Base-by-base conservation (phyloP, 1,140 invertebrate species). In the Drosophila micromelanica region DNA sequence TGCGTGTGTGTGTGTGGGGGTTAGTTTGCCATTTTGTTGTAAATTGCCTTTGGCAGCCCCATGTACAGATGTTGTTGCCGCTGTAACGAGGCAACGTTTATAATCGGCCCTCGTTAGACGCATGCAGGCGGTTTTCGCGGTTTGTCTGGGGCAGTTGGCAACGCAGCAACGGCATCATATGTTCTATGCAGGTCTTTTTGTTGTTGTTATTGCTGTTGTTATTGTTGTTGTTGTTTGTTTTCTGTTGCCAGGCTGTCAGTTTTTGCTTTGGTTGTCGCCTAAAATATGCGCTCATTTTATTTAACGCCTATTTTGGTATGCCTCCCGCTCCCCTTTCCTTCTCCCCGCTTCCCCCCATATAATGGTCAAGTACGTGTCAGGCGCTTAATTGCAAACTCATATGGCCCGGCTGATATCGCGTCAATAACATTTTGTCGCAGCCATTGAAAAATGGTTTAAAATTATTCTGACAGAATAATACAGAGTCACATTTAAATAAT, bases 21-120 rank as follows among this genome's bases (percentile, higher is more conserved):
- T 61, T 78, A 79, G 76, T 85, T 80, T 73, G 76, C 57, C 63
- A 76, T 79, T 84, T 85, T 85, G 80, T 80, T 80, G 76, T 85
- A 85, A 67, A 67, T 80, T 74, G 73, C 62, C 55, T 56, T 71
- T 73, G 68, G 63, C 68, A 73, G 60, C 20, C 38, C 46, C 37
- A 65, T 62, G 32, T 32, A 49, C 30, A 43, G 27, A 23, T 55
- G 35, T 48, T 59, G 40, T 35, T 32, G 42, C 38, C 45, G 49
- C 4, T 69, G 57, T 13, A 60, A 15, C 48, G 62, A 51, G 69
- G 32, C 61, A 43, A 42, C 69, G 42, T 52, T 65, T 57, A 65
- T 68, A 68, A 73, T 68, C 54, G 71, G 49, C 23, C 48, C 37
- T 68, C 54, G 63, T 60, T 68, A 46, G 30, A 73, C 49, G 70